phyloP scores from a whole-genome alignment of 2,113 vertebrate species.

The Chionodraco myersi region DNA sequence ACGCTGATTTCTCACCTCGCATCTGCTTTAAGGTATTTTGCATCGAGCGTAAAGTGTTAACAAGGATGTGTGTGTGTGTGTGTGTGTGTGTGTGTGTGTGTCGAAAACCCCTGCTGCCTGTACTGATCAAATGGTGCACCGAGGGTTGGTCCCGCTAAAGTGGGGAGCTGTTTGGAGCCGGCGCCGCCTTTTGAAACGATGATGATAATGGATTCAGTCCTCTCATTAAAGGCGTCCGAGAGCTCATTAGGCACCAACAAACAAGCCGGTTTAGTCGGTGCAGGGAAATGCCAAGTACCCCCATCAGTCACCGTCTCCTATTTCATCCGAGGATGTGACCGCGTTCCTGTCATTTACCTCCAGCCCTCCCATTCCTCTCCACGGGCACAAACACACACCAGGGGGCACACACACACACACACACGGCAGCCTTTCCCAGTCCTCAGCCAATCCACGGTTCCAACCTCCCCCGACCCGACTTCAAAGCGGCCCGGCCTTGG shows the following conservation, averaged over 20 bases:
- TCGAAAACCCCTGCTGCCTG: constrained; percentile 90
- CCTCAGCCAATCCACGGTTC: constrained; percentile 52
- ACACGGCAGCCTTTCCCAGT: constrained; percentile 47
- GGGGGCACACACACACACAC: constrained; percentile 1
- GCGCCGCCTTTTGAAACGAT: constrained; percentile 99
- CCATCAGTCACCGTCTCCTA: constrained; percentile 86
- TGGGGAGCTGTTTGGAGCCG: constrained; percentile 95
- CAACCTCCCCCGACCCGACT: constrained; percentile 62
- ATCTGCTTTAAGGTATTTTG: constrained; percentile 23
- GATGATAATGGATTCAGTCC: constrained; percentile 99
- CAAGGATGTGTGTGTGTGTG: constrained; percentile 39
- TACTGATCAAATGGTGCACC: constrained; percentile 98
- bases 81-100: constrained; percentile 31
- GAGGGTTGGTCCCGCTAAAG: constrained; percentile 96
- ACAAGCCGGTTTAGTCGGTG: constrained; percentile 95
- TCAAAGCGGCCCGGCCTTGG: constrained; percentile 63
- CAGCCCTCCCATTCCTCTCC: constrained; percentile 88
- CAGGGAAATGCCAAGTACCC: constrained; percentile 99
- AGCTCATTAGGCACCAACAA: constrained; percentile 99
- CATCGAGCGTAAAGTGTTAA: constrained; percentile 48
- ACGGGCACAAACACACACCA: constrained; percentile 70
- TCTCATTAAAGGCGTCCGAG: constrained; percentile 99
- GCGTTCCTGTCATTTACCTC: constrained; percentile 96
- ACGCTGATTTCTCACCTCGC: constrained; percentile 81
- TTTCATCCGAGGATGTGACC: constrained; percentile 97